Base-by-base conservation (phyloP, 1,140 invertebrate species). In the Aphaenogaster ashmeadi region DNA sequence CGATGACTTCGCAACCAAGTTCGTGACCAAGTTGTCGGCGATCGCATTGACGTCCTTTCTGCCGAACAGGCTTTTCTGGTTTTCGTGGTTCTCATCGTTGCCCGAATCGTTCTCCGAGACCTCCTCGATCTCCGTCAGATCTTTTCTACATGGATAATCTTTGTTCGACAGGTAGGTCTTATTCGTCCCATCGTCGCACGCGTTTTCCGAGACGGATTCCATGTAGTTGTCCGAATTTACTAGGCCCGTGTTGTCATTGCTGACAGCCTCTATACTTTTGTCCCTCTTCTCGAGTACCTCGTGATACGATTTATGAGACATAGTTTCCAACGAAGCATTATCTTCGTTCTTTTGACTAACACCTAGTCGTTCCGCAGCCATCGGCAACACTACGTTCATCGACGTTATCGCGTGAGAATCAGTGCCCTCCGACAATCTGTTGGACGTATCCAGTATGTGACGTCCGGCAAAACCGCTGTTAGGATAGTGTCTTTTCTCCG, bases 61-160 rank as follows among this genome's bases (percentile, higher is more conserved):
- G 6, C 52, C 11, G n/a, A 88, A 89, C 4, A 90, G 67, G 9
- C 9, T 74, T 11, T 75, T 74, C 3, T 50, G 69, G 38, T 93
- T 92, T 13, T 92, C 90, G 5, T 94, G 92, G 84, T 92, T 91
- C 36, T 92, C 91, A 18, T 90, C 56, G 56, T 92, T 91, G 0
- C 88, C 87, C 0, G 87, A 89, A 36, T 91, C 72, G 5, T 90
- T 91, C 2, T 89, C 90, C n/a, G 86, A 86, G 2, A 90, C 27
- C n/a, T 91, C 89, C 9, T 69, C 85, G 0, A 74, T 36, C 0
- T 54, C 74, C 7, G 85, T 56, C 1, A 91, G 13, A 1, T 88
- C 44, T 7, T 91, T 90, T 2, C 64, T 78, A 36, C 85, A 88
- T 18, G 38, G 27, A 36, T 81, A 90, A n/a, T 89, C 87, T 54